Evolutionary conservation across 2,888 invertebrate species (phyloP).

Genomic region (Pogonocherus hispidulus): DNA sequence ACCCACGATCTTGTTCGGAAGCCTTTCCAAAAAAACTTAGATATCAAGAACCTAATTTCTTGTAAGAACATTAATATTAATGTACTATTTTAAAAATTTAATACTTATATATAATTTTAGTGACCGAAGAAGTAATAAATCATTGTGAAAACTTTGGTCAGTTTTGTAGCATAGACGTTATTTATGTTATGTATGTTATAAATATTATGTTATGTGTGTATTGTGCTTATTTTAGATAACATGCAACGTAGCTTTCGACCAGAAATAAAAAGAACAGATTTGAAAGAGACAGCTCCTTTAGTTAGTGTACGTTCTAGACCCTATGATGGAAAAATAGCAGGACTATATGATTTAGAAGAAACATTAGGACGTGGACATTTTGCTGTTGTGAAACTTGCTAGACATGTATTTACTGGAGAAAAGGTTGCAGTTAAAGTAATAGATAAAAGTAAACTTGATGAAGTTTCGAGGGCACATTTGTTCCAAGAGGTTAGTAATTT

Average conservation of each 20-base stretch:
- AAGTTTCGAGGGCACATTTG: slow-evolving; percentile 94
- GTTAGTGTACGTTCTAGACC: slow-evolving; percentile 29
- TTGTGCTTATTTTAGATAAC: slow-evolving; percentile 6
- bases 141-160: no score
- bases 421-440: slow-evolving; percentile 98
- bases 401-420: slow-evolving; percentile 99
- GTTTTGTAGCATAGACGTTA: no score
- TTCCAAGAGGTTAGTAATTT: slow-evolving; percentile 86
- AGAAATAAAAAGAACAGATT: slow-evolving; percentile 1
- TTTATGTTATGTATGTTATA: no score
- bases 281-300: background rate
- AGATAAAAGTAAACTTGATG: slow-evolving; percentile 98
- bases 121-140: no score
- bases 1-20: no score
- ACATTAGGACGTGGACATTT: slow-evolving; percentile 99
- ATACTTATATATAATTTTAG: no score
- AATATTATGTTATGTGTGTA: no score
- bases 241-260: slow-evolving; percentile 16
- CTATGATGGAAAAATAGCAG: slow-evolving; percentile 92
- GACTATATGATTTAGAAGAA: slow-evolving; percentile 96
- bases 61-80: no score
- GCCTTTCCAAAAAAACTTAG: no score
- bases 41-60: no score
- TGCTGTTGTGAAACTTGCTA: slow-evolving; percentile 97
- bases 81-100: no score